These are phyloP conservation scores for Heliconius hortense DNA, from an alignment of 2,888 invertebrate species.

Conservation along the genomic window DNA sequence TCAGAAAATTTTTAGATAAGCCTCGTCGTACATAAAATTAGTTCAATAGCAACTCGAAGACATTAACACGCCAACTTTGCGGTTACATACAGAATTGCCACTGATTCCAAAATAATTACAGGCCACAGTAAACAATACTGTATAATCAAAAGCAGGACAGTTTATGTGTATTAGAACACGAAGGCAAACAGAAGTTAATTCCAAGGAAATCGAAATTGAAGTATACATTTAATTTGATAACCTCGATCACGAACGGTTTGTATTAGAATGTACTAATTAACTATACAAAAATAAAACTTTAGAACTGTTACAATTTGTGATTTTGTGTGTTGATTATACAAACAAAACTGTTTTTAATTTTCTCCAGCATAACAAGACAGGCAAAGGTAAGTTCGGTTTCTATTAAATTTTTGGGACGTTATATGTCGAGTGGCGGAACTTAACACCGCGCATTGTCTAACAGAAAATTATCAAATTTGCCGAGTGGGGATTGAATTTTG, in stretches of 20 bases:
- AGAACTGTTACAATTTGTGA: background rate
- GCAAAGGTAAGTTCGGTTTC: too few species aligned
- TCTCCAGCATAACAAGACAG: too few species aligned
- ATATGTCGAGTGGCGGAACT: too few species aligned
- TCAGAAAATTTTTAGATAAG: background rate
- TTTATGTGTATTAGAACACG: conserved; percentile 23
- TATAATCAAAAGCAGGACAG: conserved; percentile 29
- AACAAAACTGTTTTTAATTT: too few species aligned
- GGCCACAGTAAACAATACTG: conserved; percentile 12
- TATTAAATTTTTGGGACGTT: too few species aligned
- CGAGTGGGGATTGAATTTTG: too few species aligned
- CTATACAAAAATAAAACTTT: background rate
- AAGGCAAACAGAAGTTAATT: conserved; percentile 16
- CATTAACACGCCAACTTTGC: conserved; percentile 38
- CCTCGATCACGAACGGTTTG: conserved; percentile 9
- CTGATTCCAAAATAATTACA: conserved; percentile 37
- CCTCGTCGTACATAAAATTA: background rate
- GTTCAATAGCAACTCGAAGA: conserved; percentile 3
- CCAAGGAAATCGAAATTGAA: conserved; percentile 24
- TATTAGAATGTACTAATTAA: background rate
- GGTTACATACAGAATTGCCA: conserved; percentile 35
- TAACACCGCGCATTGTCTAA: too few species aligned
- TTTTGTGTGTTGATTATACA: too few species aligned
- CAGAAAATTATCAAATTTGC: too few species aligned
- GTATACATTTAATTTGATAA: conserved; percentile 23